Percentiles rank a stretch among this genome's conserved stretches.
These are phyloP conservation scores for Cenopis cana DNA, from an alignment of 2,888 invertebrate species.

Conservation along the genomic window DNA sequence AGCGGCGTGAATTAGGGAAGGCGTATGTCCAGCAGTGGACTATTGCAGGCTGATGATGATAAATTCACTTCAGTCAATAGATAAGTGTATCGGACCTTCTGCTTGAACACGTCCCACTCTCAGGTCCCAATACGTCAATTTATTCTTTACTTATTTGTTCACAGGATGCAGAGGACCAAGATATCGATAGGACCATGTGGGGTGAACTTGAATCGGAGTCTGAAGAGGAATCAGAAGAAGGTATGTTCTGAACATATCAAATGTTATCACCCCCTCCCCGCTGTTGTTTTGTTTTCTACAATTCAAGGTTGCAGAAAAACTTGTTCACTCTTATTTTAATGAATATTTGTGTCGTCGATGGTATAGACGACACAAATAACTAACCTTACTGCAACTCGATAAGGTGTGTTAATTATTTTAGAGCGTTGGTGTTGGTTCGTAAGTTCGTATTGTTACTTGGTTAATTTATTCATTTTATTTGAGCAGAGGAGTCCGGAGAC, in stretches of 20 bases:
- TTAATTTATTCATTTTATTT: slow-evolving; percentile 14
- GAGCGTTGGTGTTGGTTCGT: too few species aligned
- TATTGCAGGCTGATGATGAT: too few species aligned
- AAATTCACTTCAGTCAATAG: background rate
- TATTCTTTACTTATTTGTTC: slow-evolving; percentile 8
- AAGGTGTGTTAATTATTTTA: too few species aligned
- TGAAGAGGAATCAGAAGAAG: slow-evolving; percentile 90
- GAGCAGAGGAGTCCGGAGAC: slow-evolving; percentile 68
- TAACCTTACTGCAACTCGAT: too few species aligned
- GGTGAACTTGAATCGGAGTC: slow-evolving; percentile 98
- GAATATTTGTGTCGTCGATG: too few species aligned
- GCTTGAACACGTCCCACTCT: background rate
- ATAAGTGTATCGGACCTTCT: background rate
- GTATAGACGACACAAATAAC: too few species aligned
- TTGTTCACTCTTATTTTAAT: too few species aligned
- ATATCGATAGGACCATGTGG: slow-evolving; percentile 97
- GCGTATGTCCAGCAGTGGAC: too few species aligned
- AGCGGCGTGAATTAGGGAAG: too few species aligned
- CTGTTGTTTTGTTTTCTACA: background rate
- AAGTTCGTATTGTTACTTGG: too few species aligned
- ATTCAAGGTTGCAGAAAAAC: background rate
- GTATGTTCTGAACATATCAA: slow-evolving; percentile 56
- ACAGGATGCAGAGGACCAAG: slow-evolving; percentile 81
- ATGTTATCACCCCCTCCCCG: too few species aligned
- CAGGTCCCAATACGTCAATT: background rate